phyloP scores from a whole-genome alignment of 2,888 invertebrate genomes.

The Monoplex corrugatus region DNA sequence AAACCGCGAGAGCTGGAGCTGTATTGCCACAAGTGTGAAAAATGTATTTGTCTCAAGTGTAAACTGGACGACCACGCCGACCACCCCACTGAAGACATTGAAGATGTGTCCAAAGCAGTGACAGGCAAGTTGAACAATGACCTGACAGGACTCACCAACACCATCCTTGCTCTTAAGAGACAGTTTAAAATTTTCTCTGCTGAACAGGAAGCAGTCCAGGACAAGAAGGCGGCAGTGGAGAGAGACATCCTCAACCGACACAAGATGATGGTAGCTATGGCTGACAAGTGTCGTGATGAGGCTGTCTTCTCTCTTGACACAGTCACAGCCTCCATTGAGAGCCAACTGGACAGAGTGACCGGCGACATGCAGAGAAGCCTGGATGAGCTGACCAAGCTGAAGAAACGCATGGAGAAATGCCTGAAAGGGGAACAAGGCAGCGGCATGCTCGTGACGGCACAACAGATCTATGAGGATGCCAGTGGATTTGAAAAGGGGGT shows the following conservation, averaged over 20 bases:
- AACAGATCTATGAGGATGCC: slow-evolving; percentile 2
- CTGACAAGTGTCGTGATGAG: slow-evolving; percentile 23
- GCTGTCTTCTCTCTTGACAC: slow-evolving; percentile 32
- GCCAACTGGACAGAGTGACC: background rate
- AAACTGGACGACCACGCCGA: background rate
- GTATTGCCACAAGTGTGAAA: background rate
- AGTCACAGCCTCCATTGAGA: background rate
- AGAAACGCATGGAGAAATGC: slow-evolving; percentile 24
- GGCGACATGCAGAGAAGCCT: background rate
- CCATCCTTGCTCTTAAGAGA: background rate
- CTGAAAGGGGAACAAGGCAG: background rate
- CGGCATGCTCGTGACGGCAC: background rate
- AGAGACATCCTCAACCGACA: slow-evolving; percentile 2
- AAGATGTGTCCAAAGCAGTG: background rate
- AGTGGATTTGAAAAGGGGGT: background rate
- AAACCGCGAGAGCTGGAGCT: slow-evolving; percentile 18
- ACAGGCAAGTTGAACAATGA: background rate
- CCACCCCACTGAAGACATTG: background rate
- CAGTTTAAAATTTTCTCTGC: background rate
- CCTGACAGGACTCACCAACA: background rate
- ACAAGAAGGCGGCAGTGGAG: slow-evolving; percentile 9
- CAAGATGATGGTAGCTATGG: slow-evolving; percentile 12
- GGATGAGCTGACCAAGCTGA: slow-evolving; percentile 20
- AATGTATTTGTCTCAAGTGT: slow-evolving; percentile 26
- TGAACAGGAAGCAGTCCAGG: background rate